Percentiles rank a stretch among this genome's conserved stretches.
phyloP scores from a whole-genome alignment of 2,888 invertebrate genomes.

The Cryptus armator region DNA sequence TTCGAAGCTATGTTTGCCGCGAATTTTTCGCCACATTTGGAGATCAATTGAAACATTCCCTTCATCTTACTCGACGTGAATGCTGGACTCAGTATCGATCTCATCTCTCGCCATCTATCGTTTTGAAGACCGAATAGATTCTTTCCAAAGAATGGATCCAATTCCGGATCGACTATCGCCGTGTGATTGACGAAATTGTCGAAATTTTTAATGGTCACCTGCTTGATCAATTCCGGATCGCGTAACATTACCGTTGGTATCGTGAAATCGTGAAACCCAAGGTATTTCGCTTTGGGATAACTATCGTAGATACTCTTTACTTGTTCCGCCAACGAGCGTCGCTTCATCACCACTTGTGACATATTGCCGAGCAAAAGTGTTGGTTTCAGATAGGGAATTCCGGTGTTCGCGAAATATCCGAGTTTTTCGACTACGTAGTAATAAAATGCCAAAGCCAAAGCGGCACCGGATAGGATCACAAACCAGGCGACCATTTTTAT shows the following conservation, averaged over 20 bases:
- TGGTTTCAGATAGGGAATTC: constrained; percentile 68
- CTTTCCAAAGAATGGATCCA: constrained; percentile 76
- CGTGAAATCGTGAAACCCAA: constrained; percentile 74
- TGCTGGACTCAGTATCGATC: constrained; percentile 77
- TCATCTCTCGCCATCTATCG: constrained; percentile 78
- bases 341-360: constrained; percentile 57
- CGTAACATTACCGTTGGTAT: constrained; percentile 73
- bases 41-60: constrained; percentile 75
- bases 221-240: constrained; percentile 75
- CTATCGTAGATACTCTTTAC: constrained; percentile 66
- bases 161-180: constrained; percentile 64
- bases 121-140: constrained; percentile 76
- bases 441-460: constrained; percentile 53
- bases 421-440: constrained; percentile 49
- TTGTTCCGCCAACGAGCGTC: constrained; percentile 59
- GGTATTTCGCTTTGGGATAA: constrained; percentile 73
- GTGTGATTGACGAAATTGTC: constrained; percentile 73
- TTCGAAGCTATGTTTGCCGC: constrained; percentile 72
- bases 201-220: constrained; percentile 70
- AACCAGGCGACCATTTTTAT: constrained; percentile 46
- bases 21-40: constrained; percentile 74
- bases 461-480: constrained; percentile 18
- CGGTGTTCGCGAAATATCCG: constrained; percentile 50
- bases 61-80: constrained; percentile 81
- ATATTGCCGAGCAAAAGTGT: constrained; percentile 73